These are phyloP conservation scores for Erethizon dorsatum DNA, from an alignment of 2,797 vertebrate species.

Conservation along the genomic window DNA sequence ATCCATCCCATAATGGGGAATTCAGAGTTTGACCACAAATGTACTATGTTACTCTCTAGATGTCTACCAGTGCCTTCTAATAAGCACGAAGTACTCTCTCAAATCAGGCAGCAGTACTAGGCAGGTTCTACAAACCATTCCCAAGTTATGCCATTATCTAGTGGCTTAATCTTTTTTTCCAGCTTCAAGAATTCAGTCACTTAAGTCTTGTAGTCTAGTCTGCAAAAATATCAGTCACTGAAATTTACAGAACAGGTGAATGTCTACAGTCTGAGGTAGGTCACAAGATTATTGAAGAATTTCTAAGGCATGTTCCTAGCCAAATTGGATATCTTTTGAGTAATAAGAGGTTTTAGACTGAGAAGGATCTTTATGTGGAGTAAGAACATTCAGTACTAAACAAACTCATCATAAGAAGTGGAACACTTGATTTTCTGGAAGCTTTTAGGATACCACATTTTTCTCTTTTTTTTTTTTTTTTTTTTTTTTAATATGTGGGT, in stretches of 20 bases:
- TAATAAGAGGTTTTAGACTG: background rate
- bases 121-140: background rate
- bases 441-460: background rate
- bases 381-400: background rate
- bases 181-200: too few relatives aligned
- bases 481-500: too few relatives aligned
- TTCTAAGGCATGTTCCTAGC: background rate
- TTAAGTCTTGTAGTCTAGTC: too few relatives aligned
- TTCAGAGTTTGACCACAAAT: background rate
- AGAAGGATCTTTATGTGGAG: background rate
- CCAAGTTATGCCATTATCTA: background rate
- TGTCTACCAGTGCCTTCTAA: background rate
- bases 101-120: background rate
- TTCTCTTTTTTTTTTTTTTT: too few relatives aligned
- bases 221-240: background rate
- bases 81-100: background rate
- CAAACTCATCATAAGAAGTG: background rate
- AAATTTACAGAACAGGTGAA: background rate
- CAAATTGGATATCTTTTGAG: background rate
- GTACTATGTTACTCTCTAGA: background rate
- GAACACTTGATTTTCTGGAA: background rate
- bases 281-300: background rate
- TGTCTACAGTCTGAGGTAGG: background rate
- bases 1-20: background rate
- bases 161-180: background rate